Evolutionary conservation across 2,797 vertebrate genomes (phyloP).

Genomic region (Gymnoscopelus braueri): DNA sequence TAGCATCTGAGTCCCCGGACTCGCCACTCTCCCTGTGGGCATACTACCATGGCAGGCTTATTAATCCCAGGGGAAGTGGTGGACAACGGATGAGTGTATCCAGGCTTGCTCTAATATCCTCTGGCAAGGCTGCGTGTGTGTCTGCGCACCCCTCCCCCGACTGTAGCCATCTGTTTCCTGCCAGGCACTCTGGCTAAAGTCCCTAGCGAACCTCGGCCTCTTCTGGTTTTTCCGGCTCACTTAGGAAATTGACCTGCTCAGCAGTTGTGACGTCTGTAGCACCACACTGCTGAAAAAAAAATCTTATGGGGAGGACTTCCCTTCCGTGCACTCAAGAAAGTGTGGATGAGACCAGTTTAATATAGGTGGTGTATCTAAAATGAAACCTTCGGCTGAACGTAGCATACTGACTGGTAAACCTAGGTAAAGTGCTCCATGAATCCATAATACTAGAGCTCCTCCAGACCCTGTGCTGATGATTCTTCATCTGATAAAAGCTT

Average conservation of each 20-base stretch:
- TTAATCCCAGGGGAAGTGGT: slow-evolving; percentile 69
- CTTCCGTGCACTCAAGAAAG: background rate
- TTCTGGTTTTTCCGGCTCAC: slow-evolving; percentile 44
- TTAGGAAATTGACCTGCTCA: slow-evolving; percentile 38
- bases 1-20: slow-evolving; percentile 23
- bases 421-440: no score
- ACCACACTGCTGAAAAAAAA: slow-evolving; percentile 5
- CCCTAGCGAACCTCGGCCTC: slow-evolving; percentile 53
- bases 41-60: slow-evolving; percentile 61
- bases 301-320: slow-evolving; percentile 1
- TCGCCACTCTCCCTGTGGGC: slow-evolving; percentile 35
- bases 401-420: background rate
- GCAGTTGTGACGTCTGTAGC: slow-evolving; percentile 22
- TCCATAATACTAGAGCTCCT: no score
- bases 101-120: slow-evolving; percentile 68
- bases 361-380: background rate
- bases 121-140: slow-evolving; percentile 49
- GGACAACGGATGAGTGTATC: slow-evolving; percentile 70
- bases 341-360: background rate
- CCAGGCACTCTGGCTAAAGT: slow-evolving; percentile 62
- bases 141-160: slow-evolving; percentile 43
- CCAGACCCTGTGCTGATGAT: no score
- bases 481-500: background rate
- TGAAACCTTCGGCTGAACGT: background rate
- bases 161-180: slow-evolving; percentile 78